Percentiles rank a stretch among this genome's conserved stretches.
These are phyloP conservation scores for Collichthys lucidus DNA, from an alignment of 2,113 vertebrate species.

Conservation along the genomic window DNA sequence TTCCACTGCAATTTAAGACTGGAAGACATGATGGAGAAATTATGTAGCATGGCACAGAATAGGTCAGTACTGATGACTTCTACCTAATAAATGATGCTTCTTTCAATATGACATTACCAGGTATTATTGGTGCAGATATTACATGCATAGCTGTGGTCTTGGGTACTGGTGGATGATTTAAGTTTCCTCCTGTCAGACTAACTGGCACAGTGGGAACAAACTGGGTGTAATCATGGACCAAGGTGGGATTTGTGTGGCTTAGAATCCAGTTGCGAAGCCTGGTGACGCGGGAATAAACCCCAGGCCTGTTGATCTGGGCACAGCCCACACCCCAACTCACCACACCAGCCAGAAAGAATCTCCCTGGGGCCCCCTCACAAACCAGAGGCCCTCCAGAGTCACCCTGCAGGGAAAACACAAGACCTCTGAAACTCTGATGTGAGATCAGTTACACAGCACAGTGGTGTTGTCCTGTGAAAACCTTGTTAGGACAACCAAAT, in stretches of 20 bases:
- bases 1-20: constrained; percentile 86
- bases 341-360: constrained; percentile 93
- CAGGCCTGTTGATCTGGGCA: constrained; percentile 90
- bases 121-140: not conserved
- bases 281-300: constrained; percentile 93
- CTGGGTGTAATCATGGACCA: constrained; percentile 1
- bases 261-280: constrained; percentile 91
- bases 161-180: not conserved
- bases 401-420: constrained; percentile 84
- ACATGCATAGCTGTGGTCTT: not conserved
- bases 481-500: not conserved
- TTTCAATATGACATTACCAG: constrained; percentile 59
- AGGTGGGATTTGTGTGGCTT: constrained; percentile 67
- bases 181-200: constrained; percentile 9
- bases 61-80: not conserved
- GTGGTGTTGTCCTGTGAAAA: not conserved
- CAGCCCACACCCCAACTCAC: constrained; percentile 98
- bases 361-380: constrained; percentile 90
- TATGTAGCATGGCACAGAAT: not conserved
- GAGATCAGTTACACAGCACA: not conserved
- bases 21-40: constrained; percentile 17
- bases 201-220: constrained; percentile 2
- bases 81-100: not conserved
- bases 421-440: not conserved
- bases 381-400: constrained; percentile 97